phyloP scores from a whole-genome alignment of 2,888 invertebrate species.

The Nemotelus nigrinus region DNA sequence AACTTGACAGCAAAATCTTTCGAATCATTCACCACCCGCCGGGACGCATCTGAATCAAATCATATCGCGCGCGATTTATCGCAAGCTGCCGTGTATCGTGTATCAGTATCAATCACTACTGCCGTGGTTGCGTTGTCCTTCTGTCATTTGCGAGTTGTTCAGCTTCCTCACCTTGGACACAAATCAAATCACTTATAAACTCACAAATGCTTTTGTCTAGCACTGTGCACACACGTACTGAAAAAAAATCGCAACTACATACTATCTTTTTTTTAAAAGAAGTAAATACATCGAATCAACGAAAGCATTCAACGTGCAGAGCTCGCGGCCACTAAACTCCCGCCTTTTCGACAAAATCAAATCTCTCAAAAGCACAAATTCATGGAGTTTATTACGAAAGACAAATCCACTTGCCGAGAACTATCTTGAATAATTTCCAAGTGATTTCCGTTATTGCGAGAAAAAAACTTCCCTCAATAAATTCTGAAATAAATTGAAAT shows the following conservation, averaged over 20 bases:
- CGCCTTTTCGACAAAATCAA: not conserved
- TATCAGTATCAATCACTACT: too few species aligned
- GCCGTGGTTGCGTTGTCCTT: constrained; percentile 2
- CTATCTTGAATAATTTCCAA: not conserved
- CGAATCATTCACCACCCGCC: constrained; percentile 16
- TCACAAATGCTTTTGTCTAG: too few species aligned
- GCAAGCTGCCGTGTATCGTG: not conserved
- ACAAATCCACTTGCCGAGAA: too few species aligned
- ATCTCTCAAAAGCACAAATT: not conserved
- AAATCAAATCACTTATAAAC: not conserved
- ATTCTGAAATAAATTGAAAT: constrained; percentile 22
- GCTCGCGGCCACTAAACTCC: not conserved
- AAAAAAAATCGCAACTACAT: too few species aligned
- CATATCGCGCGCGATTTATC: constrained; percentile 20
- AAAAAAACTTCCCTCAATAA: not conserved
- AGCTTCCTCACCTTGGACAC: constrained; percentile 30
- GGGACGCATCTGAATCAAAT: constrained; percentile 17
- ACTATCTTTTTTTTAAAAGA: too few species aligned
- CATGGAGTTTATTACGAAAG: not conserved
- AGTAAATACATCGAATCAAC: too few species aligned
- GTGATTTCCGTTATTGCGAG: not conserved
- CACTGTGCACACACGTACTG: too few species aligned
- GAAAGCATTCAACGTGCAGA: not conserved
- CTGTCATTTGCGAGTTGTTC: constrained; percentile 5
- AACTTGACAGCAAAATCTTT: too few species aligned